phyloP scores from a whole-genome alignment of 2,113 vertebrate species.

The Menidia beryllina region DNA sequence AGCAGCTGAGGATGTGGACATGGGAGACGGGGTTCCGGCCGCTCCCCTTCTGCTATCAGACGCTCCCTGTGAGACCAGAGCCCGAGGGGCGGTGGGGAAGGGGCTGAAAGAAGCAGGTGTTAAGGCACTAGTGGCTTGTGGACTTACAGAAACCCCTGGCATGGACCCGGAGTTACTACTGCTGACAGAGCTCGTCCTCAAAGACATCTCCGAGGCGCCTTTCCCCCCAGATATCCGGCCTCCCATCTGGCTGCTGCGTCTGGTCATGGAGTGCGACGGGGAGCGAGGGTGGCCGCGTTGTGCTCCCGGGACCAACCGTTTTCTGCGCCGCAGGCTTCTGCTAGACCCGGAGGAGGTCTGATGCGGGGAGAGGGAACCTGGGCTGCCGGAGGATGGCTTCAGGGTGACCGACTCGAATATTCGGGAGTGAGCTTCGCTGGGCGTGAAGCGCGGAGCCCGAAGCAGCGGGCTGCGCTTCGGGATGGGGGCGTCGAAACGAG shows the following conservation, averaged over 20 bases:
- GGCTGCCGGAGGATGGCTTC: constrained; percentile 83
- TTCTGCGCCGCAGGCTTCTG: constrained; percentile 83
- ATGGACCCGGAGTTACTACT: constrained; percentile 85
- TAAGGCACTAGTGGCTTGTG: constrained; percentile 98
- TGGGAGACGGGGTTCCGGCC: constrained; percentile 78
- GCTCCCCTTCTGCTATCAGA: constrained; percentile 82
- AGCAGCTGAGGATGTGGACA: constrained; percentile 83
- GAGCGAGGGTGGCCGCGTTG: constrained; percentile 89
- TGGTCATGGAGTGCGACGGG: constrained; percentile 97
- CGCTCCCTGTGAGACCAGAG: constrained; percentile 72
- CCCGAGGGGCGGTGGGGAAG: constrained; percentile 74
- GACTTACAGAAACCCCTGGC: constrained; percentile 88
- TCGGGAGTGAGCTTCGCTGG: constrained; percentile 95
- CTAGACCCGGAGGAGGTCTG: constrained; percentile 80
- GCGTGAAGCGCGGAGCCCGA: constrained; percentile 93
- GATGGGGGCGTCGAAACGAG: constrained; percentile 88
- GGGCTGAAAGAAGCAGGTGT: constrained; percentile 83
- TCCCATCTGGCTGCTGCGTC: constrained; percentile 92
- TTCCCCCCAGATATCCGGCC: constrained; percentile 64
- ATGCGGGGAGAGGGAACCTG: constrained; percentile 83
- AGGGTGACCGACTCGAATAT: constrained; percentile 97
- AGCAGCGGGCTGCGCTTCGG: constrained; percentile 94
- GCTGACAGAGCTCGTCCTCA: constrained; percentile 70
- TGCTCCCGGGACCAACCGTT: constrained; percentile 83
- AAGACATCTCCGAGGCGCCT: constrained; percentile 80